Conservation (phyloP, 1,140 invertebrate genomes). For the Scylla paramamosain region DNA sequence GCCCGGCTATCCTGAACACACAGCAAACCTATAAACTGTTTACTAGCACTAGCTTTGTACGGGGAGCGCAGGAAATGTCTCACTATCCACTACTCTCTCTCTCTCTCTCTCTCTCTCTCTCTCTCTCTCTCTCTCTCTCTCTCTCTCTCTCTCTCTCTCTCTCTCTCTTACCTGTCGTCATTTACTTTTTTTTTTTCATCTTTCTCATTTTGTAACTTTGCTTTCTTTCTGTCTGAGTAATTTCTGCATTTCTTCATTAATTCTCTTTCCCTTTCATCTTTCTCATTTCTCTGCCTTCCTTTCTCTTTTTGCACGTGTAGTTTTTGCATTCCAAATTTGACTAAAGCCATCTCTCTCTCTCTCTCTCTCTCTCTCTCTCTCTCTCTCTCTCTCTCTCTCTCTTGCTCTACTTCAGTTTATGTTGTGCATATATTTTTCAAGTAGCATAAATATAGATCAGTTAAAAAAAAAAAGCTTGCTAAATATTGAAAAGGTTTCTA, state of each 20-base stretch:
- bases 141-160: conserved; percentile 3
- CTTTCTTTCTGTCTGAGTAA: too few relatives aligned
- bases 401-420: not conserved
- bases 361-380: conserved; percentile 23
- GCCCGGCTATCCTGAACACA: too few relatives aligned
- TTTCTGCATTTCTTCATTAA: not conserved
- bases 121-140: conserved; percentile 18
- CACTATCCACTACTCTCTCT: not conserved
- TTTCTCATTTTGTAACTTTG: too few relatives aligned
- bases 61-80: not conserved
- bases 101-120: conserved; percentile 20
- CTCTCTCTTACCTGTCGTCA: not conserved
- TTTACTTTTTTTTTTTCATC: too few relatives aligned
- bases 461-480: too few relatives aligned
- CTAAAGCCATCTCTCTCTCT: conserved; percentile 47
- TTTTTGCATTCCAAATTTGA: not conserved
- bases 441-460: too few relatives aligned
- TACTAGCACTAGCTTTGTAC: too few relatives aligned
- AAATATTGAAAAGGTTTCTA: too few relatives aligned
- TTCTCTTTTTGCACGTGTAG: not conserved
- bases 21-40: too few relatives aligned
- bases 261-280: not conserved
- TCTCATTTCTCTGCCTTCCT: not conserved
- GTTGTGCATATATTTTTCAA: too few relatives aligned
- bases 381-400: not conserved